These are phyloP conservation scores for Probosciger aterrimus DNA, from an alignment of 2,113 vertebrate species.

Conservation along the genomic window DNA sequence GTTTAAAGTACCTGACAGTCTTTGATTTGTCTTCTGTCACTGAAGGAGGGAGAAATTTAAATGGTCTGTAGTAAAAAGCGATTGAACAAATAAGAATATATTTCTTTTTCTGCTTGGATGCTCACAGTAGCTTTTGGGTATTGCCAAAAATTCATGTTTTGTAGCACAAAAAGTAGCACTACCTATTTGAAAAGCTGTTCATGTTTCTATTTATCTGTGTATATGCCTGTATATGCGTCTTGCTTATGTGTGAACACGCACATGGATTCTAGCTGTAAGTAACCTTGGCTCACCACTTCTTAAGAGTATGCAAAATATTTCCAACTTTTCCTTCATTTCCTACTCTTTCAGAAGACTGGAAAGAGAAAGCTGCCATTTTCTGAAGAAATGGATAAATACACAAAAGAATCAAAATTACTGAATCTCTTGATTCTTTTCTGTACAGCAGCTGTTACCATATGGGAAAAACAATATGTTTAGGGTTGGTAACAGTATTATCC, in stretches of 20 bases:
- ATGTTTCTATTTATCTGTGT: background rate
- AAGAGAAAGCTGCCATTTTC: background rate
- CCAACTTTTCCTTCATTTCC: background rate
- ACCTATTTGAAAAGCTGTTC: background rate
- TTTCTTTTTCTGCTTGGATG: background rate
- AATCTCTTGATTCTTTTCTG: background rate
- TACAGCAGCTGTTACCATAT: background rate
- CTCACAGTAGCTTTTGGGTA: background rate
- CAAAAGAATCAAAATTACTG: background rate
- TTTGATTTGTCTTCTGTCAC: constrained; percentile 33
- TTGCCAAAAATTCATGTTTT: background rate
- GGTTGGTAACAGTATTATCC: background rate
- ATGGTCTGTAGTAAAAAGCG: constrained; percentile 7
- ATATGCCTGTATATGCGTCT: background rate
- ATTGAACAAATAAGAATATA: constrained; percentile 23
- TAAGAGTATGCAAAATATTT: background rate
- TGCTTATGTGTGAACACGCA: background rate
- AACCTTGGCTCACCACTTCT: background rate
- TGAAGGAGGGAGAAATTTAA: constrained; percentile 37
- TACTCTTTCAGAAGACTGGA: background rate
- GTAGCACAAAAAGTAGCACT: background rate
- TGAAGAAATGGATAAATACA: background rate
- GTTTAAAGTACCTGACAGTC: constrained; percentile 31
- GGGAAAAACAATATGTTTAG: background rate
- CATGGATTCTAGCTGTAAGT: background rate